Evolutionary conservation across 2,113 vertebrate species (phyloP), one percentile per base, ranked within the genome.

Genomic region (Helogale parvula): DNA sequence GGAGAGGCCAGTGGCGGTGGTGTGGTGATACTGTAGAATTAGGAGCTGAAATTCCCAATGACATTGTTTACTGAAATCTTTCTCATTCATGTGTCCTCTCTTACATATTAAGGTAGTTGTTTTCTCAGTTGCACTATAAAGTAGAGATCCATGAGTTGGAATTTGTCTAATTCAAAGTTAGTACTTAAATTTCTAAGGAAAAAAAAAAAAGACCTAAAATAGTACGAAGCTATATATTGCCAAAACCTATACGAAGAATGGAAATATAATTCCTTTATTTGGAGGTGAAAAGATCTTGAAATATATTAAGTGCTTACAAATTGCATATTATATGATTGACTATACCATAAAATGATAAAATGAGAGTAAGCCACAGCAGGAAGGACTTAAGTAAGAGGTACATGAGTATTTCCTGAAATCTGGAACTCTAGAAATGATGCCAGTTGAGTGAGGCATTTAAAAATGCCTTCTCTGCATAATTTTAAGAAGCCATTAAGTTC

Each of bases 371-470:
- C 14, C 81, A 12, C 3, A 82, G 45, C 16, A 76, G 15, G 68
- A 94, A 38, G 25, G n/a, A 92, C 47, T 52, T 76, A 79, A 15
- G 5, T 66, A 35, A 77, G 47, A 96, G 81, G 7, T 80, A 94
- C 90, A 8, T 69, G 68, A 63, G 9, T 85, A 85, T 76, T 97
- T 95, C 50, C 25, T 93, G 77, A 89, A 83, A 35, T 69, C 57
- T 21, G 63, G 23, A 80, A 72, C 23, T 33, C 47, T 81, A 14
- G 79, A 91, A 65, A 84, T 88, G 80, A 47, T 86, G 45, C 15
- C 25, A 66, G 0, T 87, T 50, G 41, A 50, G 7, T 50, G 17
- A 87, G 33, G 3, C 63, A 29, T 93, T 90, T 93, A 69, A 79
- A 85, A 72, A 95, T 90, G 33, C 38, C 38, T 86, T 80, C n/a